phyloP scores from a whole-genome alignment of 2,113 vertebrate genomes.

The Penelope pileata region DNA sequence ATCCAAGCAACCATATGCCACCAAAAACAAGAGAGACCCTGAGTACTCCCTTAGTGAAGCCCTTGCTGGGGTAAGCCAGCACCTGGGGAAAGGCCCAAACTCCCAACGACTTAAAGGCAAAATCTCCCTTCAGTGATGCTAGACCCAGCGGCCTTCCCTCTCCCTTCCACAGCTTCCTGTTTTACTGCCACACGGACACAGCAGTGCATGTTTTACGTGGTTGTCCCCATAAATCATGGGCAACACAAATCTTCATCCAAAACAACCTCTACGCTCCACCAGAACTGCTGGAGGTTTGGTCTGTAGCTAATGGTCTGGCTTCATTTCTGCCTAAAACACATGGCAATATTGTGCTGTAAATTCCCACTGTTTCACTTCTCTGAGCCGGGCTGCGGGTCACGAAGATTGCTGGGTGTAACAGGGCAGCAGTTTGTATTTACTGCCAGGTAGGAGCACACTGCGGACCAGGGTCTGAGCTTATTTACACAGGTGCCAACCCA shows the following conservation, averaged over 20 bases:
- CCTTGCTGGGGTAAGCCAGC: not conserved
- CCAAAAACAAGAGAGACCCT: not conserved
- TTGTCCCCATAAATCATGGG: not conserved
- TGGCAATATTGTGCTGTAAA: not conserved
- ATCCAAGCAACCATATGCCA: not conserved
- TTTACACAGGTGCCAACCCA: slow-evolving; percentile 1
- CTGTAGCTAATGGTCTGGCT: not conserved
- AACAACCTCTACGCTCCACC: not conserved
- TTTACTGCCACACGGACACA: not conserved
- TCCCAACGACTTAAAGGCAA: not conserved
- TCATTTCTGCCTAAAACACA: not conserved
- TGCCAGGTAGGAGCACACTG: not conserved
- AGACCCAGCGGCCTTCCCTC: not conserved
- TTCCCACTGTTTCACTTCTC: not conserved
- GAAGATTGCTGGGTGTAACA: not conserved
- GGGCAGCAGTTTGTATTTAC: slow-evolving; percentile 3
- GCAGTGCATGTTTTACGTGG: not conserved
- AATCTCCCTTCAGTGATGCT: not conserved
- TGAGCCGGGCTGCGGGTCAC: not conserved
- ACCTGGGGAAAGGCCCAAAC: not conserved
- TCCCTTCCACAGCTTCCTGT: not conserved
- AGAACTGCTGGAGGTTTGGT: not conserved
- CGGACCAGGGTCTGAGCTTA: not conserved
- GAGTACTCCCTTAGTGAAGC: not conserved
- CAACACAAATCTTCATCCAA: not conserved